Evolutionary conservation across 2,797 vertebrate genomes (phyloP).

Genomic region (Helicolenus hilgendorfi): DNA sequence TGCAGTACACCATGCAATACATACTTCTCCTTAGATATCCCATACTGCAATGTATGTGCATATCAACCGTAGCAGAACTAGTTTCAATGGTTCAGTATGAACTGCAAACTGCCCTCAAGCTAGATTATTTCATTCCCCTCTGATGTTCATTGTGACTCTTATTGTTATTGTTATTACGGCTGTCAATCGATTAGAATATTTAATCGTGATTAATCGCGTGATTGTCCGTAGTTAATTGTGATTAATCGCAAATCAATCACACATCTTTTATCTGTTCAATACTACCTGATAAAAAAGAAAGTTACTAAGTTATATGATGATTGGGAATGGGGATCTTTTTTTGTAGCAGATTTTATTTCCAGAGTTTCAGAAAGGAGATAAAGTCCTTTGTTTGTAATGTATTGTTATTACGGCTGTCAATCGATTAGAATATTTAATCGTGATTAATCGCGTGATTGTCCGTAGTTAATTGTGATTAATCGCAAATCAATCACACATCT

Average conservation of each 20-base stretch:
- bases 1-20: not conserved
- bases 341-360: not conserved
- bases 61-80: not conserved
- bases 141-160: not conserved
- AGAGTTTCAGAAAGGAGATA: not conserved
- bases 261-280: no score
- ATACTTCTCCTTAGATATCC: not conserved
- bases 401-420: not conserved
- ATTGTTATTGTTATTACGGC: no score
- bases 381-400: not conserved
- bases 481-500: not conserved
- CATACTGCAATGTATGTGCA: not conserved
- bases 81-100: not conserved
- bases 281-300: not conserved
- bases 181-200: no score
- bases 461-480: not conserved
- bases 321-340: not conserved
- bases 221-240: no score
- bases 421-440: not conserved
- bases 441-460: not conserved
- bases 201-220: no score
- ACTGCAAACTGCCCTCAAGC: not conserved
- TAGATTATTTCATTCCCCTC: not conserved
- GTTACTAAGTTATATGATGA: not conserved
- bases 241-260: no score